These are phyloP conservation scores for Quadriops clusia DNA, from an alignment of 2,888 invertebrate genomes.

Conservation along the genomic window DNA sequence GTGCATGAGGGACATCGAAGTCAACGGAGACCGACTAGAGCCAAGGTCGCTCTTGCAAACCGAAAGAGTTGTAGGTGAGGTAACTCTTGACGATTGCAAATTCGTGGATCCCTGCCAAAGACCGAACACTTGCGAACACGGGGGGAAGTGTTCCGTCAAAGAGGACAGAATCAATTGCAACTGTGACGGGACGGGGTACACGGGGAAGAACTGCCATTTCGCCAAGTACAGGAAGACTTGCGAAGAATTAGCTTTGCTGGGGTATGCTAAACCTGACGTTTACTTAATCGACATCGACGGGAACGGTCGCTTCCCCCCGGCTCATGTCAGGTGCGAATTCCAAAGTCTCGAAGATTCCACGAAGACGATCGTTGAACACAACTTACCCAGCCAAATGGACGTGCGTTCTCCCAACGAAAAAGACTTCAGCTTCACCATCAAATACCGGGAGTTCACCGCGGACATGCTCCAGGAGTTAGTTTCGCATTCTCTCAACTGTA, in stretches of 20 bases:
- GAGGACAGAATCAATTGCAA: slow-evolving; percentile 82
- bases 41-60: slow-evolving; percentile 68
- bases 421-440: slow-evolving; percentile 76
- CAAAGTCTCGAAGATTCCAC: slow-evolving; percentile 75
- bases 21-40: slow-evolving; percentile 71
- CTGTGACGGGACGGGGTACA: slow-evolving; percentile 81
- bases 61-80: slow-evolving; percentile 74
- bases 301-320: slow-evolving; percentile 83
- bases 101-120: slow-evolving; percentile 81
- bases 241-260: slow-evolving; percentile 75
- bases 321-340: slow-evolving; percentile 85
- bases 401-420: slow-evolving; percentile 66
- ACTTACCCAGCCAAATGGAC: slow-evolving; percentile 81
- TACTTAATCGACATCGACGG: slow-evolving; percentile 91
- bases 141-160: slow-evolving; percentile 79
- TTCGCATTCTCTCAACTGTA: slow-evolving; percentile 79
- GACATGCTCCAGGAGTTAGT: slow-evolving; percentile 86
- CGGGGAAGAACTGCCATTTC: slow-evolving; percentile 90
- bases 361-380: slow-evolving; percentile 83
- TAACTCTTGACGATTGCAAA: slow-evolving; percentile 80
- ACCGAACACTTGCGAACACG: slow-evolving; percentile 87
- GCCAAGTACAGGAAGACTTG: slow-evolving; percentile 85
- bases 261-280: slow-evolving; percentile 81
- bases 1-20: slow-evolving; percentile 79
- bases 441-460: slow-evolving; percentile 78